A percentile compares a stretch with the other conserved stretches of the same genome.
Evolutionary conservation across 2,113 vertebrate genomes (phyloP).

Genomic region (Hyaena hyaena): DNA sequence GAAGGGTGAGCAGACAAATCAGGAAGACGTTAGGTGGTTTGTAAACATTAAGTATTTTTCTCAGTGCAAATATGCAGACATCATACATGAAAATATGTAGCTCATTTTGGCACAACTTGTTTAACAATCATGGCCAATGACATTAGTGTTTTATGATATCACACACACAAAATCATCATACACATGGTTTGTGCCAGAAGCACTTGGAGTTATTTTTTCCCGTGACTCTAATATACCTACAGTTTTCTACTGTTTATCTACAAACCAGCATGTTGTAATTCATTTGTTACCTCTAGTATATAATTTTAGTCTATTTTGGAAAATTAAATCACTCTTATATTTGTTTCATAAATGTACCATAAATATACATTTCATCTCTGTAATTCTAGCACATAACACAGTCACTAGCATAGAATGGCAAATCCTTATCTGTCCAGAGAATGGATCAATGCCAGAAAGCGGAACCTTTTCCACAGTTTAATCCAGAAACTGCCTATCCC

Average conservation of each 20-base stretch:
- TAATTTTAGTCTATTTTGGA: background rate
- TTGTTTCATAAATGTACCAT: background rate
- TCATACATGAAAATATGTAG: background rate
- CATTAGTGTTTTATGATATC: background rate
- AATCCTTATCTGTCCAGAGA: background rate
- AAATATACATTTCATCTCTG: background rate
- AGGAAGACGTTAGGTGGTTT: background rate
- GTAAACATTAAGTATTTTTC: background rate
- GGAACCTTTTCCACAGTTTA: background rate
- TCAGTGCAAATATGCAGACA: background rate
- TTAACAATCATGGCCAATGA: background rate
- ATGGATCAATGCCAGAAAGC: background rate
- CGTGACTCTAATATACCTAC: background rate
- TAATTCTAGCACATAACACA: background rate
- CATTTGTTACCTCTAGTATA: background rate
- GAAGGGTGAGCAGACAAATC: background rate
- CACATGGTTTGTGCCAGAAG: background rate
- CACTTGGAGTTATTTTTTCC: conserved; percentile 1
- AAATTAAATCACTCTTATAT: background rate
- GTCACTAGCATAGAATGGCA: background rate
- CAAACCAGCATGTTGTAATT: background rate
- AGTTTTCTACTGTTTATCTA: background rate
- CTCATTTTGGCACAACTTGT: background rate
- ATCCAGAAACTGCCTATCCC: background rate
- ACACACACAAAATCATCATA: background rate